phyloP scores from a whole-genome alignment of 2,888 invertebrate species.

The Barypeithes pellucidus region DNA sequence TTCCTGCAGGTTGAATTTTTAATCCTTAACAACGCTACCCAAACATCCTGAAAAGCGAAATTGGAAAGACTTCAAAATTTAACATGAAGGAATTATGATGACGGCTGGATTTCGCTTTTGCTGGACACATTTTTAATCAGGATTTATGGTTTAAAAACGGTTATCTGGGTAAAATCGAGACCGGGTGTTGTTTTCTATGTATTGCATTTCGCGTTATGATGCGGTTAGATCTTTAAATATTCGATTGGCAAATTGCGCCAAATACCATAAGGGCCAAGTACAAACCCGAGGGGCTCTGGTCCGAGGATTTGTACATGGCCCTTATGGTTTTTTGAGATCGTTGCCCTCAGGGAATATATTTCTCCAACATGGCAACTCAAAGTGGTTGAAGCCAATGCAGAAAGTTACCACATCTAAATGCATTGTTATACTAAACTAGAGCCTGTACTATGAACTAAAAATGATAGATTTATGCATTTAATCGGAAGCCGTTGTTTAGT shows the following conservation, averaged over 20 bases:
- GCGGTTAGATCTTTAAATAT: too few relatives aligned
- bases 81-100: background rate
- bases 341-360: too few relatives aligned
- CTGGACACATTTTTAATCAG: background rate
- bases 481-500: constrained; percentile 45
- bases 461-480: constrained; percentile 1
- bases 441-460: constrained; percentile 3
- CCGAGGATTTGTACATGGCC: too few relatives aligned
- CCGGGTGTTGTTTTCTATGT: background rate
- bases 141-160: background rate
- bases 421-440: too few relatives aligned
- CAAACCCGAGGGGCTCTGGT: too few relatives aligned
- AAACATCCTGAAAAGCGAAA: background rate
- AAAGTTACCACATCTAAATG: too few relatives aligned
- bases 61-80: background rate
- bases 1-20: background rate
- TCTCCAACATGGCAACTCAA: too few relatives aligned
- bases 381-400: too few relatives aligned
- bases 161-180: background rate
- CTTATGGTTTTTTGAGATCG: too few relatives aligned
- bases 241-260: too few relatives aligned
- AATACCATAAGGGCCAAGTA: too few relatives aligned
- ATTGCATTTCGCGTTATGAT: too few relatives aligned
- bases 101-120: background rate
- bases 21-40: background rate